Conservation (phyloP, 2,888 invertebrate genomes). For the Pilophorus perplexus region DNA sequence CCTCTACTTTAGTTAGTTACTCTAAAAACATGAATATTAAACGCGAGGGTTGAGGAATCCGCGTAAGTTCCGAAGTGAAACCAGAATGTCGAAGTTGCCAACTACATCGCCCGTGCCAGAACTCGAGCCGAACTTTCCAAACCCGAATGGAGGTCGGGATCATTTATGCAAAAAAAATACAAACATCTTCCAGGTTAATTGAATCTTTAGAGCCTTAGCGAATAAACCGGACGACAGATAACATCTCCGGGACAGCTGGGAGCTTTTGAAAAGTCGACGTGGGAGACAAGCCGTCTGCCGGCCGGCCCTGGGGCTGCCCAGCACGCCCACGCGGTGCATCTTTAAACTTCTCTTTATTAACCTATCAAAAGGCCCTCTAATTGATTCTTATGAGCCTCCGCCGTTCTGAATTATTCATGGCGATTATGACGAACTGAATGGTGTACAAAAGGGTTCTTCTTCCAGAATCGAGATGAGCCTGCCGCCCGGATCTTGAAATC, state of each 20-base stretch:
- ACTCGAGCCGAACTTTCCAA: not conserved
- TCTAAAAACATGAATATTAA: too few relatives aligned
- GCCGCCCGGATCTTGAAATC: too few relatives aligned
- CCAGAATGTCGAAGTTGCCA: too few relatives aligned
- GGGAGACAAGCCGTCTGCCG: constrained; percentile 30
- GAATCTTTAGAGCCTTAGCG: constrained; percentile 31
- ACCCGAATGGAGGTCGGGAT: not conserved
- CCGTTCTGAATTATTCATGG: constrained; percentile 20
- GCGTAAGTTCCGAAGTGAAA: too few relatives aligned
- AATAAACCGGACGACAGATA: constrained; percentile 38
- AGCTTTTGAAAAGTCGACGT: constrained; percentile 16
- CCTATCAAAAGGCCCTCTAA: constrained; percentile 6
- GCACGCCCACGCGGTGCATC: constrained; percentile 2
- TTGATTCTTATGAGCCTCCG: constrained; percentile 11
- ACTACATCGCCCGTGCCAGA: too few relatives aligned
- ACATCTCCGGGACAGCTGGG: constrained; percentile 25
- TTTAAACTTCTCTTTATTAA: constrained; percentile 7
- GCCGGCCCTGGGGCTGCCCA: constrained; percentile 2
- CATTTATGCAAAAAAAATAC: constrained; percentile 20
- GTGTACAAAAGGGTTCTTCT: too few relatives aligned
- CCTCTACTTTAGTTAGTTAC: too few relatives aligned
- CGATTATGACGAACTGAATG: too few relatives aligned
- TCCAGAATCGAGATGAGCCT: too few relatives aligned
- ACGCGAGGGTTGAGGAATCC: too few relatives aligned
- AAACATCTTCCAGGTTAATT: constrained; percentile 25